A percentile compares a stretch with the other conserved stretches of the same genome.
Conservation (phyloP, 2,888 invertebrate species). For the Ctenicera cuprea region DNA sequence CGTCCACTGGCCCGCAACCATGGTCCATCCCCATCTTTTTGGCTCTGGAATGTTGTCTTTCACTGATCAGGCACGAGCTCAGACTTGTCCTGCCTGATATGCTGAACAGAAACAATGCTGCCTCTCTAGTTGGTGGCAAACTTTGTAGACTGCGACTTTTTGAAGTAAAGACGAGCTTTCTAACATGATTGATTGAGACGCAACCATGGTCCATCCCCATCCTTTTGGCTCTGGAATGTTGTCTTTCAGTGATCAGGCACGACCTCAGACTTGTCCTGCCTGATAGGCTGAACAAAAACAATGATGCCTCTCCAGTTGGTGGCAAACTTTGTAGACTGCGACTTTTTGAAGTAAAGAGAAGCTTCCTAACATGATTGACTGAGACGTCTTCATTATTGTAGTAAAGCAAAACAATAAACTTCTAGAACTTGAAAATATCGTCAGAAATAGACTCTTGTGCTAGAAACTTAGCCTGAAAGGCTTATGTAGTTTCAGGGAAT, state of each 20-base stretch:
- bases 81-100: constrained; percentile 19
- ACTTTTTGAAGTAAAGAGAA: constrained; percentile 25
- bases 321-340: constrained; percentile 3
- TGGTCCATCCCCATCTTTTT: constrained; percentile 31
- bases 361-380: constrained; percentile 31
- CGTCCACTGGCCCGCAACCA: constrained; percentile 8
- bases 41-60: constrained; percentile 27
- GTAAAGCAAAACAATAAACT: constrained; percentile 23
- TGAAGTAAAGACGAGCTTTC: constrained; percentile 30
- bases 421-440: constrained; percentile 17
- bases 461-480: constrained; percentile 12
- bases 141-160: constrained; percentile 16
- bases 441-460: constrained; percentile 20
- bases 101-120: not conserved
- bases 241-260: constrained; percentile 18
- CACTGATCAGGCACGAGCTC: constrained; percentile 20
- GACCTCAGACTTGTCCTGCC: constrained; percentile 25
- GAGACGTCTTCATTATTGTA: constrained; percentile 22
- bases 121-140: not conserved
- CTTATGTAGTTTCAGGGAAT: constrained; percentile 15
- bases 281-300: not conserved
- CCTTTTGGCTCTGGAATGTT: constrained; percentile 31
- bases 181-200: constrained; percentile 28
- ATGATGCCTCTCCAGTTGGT: too few species aligned
- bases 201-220: constrained; percentile 32